Evolutionary conservation across 2,797 vertebrate genomes (phyloP), one percentile per base, ranked within the genome.

Genomic region (Epinephelus awoara): DNA sequence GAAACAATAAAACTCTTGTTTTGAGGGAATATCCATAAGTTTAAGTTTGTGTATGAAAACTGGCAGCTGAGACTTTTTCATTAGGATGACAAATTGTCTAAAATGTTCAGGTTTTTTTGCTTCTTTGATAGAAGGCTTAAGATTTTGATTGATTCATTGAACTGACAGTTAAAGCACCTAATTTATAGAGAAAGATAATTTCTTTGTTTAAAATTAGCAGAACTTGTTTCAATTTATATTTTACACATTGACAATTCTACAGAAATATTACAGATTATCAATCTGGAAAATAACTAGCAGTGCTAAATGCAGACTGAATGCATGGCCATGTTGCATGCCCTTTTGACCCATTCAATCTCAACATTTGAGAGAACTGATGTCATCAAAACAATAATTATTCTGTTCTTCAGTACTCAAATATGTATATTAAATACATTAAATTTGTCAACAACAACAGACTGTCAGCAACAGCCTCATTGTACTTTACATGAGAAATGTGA

Each of bases 1-100:
- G 50, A 77, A 58, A 75, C 70, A 69, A 66, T 62, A 58, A 54
- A 59, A 72, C 10, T 14, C 21, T 70, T 38, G 59, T 29, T 72
- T 69, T 42, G 15, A 81, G 29, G 56, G 10, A 63, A 50, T 44
- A 77, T 64, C n/a, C 1, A 58, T 42, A 62, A 17, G 17, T 61
- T 59, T 67, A 15, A 40, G 19, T 21, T 46, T 79, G 50, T 38
- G 21, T 56, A 19, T 56, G 25, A 61, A 73, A 61, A 65, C 19
- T 23, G 29, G 7, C 4, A 34, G 21, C 1, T 0, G 3, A 44
- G 7, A 5, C 6, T 67, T 44, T 42, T 62, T 7, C 15, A 66
- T 49, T 79, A 38, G 34, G n/a, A 49, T 2, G 2, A 46, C 15
- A 64, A 72, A 58, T 51, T 29, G 17, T 40, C 42, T 18, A 19